Evolutionary conservation across 2,888 invertebrate genomes (phyloP), one percentile per base, ranked within the genome.

Genomic region (Heteropelma amictum): DNA sequence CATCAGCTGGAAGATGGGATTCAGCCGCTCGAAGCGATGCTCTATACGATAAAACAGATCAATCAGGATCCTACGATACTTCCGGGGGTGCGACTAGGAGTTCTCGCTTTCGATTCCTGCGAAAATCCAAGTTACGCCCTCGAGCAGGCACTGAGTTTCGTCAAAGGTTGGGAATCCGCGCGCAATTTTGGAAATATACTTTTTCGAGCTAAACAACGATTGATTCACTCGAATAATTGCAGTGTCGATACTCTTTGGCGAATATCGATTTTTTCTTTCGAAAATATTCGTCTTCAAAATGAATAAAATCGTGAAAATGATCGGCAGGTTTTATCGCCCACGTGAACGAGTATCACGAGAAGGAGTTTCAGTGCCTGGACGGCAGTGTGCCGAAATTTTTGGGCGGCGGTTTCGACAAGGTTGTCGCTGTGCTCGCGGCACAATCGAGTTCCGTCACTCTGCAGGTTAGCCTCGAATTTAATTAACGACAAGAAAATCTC

Each of bases 381-480:
- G 89, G 89, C 3, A 86, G 86, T 33, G 78, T 86, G n/a, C 90
- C 91, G 1, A 86, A 84, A 79, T 91, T 88, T 77, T 64, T 82
- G 17, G 83, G 87, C 8, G 90, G 90, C 7, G 86, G 87, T 56
- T 90, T 89, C 69, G 90, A 91, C 72, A 87, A 89, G 56, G 89
- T 91, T 33, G 86, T 90, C 71, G 92, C 92, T 12, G 89, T 92
- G 14, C 87, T 92, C 51, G 92, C 91, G 1, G 90, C 90, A 0
- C 90, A 91, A 71, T 89, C 90, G 12, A 91, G 91, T 68, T 90
- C 90, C 14, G 90, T 91, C n/a, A 90, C 91, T 12, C 89, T 91
- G 53, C 90, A 90, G 86, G 90, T 90, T 76, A 76, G 69, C 17
- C 19, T 8, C 14, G 38, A 63, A 51, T 42, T n/a, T n/a, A n/a